Conservation (phyloP, 2,797 vertebrate species). For the Gymnoscopelus braueri region DNA sequence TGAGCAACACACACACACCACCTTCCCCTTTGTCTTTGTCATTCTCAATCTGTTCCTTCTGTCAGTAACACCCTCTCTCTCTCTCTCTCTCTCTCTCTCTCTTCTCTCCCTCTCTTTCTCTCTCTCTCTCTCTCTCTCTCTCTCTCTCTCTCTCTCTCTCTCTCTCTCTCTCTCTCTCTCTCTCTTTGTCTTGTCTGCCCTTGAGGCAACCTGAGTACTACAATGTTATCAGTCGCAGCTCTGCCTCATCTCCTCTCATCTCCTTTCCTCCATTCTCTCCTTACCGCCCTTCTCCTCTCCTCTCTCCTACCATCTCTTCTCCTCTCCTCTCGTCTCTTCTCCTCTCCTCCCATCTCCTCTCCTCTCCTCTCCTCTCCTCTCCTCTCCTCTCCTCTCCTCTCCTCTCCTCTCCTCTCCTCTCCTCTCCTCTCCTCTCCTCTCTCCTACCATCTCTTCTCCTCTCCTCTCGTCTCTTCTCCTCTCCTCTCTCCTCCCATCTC, state of each 20-base stretch:
- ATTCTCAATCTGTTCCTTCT: neutral
- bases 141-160: conserved; percentile 58
- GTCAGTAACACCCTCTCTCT: conserved; percentile 32
- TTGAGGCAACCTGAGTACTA: conserved; percentile 75
- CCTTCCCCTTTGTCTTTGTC: conserved; percentile 17
- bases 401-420: neutral
- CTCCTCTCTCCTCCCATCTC: conserved; percentile 36
- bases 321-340: neutral
- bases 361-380: conserved; percentile 17
- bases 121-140: conserved; percentile 58
- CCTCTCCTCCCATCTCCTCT: neutral
- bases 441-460: neutral
- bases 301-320: neutral
- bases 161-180: conserved; percentile 33
- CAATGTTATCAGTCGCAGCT: conserved; percentile 77
- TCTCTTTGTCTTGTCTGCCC: conserved; percentile 69
- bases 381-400: conserved; percentile 9
- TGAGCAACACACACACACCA: no score
- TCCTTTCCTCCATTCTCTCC: neutral
- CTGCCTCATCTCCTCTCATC: conserved; percentile 40
- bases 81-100: conserved; percentile 60
- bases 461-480: conserved; percentile 1
- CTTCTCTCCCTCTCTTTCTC: conserved; percentile 34
- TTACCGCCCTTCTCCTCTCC: neutral
- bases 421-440: neutral